Evolutionary conservation across 1,140 invertebrate genomes (phyloP).

Genomic region (Phocides pigmalion): DNA sequence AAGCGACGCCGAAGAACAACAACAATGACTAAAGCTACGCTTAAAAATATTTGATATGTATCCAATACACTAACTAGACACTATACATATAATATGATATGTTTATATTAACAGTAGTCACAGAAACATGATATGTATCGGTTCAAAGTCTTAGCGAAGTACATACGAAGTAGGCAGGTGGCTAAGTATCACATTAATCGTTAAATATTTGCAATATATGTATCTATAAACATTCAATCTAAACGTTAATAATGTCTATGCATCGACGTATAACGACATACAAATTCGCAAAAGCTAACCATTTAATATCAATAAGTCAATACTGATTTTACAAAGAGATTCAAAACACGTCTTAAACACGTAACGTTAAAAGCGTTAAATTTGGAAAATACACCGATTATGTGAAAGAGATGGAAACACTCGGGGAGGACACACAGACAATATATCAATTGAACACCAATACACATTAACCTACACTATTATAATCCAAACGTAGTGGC

Average conservation of each 20-base stretch:
- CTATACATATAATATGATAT: conserved; percentile 47
- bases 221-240: conserved; percentile 20
- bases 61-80: conserved; percentile 48
- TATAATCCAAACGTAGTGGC: neutral
- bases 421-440: conserved; percentile 12
- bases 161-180: conserved; percentile 46
- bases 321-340: conserved; percentile 45
- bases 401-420: conserved; percentile 16
- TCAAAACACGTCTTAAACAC: conserved; percentile 45
- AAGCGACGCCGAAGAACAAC: conserved; percentile 70
- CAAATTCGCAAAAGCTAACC: conserved; percentile 37
- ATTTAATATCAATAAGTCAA: conserved; percentile 17
- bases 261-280: conserved; percentile 28
- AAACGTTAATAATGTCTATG: conserved; percentile 23
- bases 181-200: conserved; percentile 47
- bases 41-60: conserved; percentile 71
- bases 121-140: conserved; percentile 60
- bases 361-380: conserved; percentile 44
- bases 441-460: conserved; percentile 34
- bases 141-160: conserved; percentile 50
- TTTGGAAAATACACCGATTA: conserved; percentile 38
- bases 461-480: conserved; percentile 24
- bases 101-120: conserved; percentile 53
- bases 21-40: conserved; percentile 70
- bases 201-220: conserved; percentile 38